Evolutionary conservation across 2,888 invertebrate species (phyloP), one percentile per base, ranked within the genome.

Genomic region (Diaprepes abbreviatus): DNA sequence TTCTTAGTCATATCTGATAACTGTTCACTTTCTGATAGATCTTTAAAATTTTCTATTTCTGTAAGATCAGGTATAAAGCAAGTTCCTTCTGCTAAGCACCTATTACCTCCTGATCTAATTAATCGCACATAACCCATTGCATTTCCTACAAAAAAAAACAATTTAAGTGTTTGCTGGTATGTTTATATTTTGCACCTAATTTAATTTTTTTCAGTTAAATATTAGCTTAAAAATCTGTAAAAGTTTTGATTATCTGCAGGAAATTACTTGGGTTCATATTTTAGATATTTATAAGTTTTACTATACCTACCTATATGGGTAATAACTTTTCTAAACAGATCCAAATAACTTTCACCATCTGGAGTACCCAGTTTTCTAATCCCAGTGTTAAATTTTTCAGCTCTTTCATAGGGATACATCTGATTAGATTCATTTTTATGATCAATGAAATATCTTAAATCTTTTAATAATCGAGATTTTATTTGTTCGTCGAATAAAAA

Each of bases 401-500:
- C 98, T 77, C 94, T 87, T 78, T 96, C 96, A 82, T 93, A 97
- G 0, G 93, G 91, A 84, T 93, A 93, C 83, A 90, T 91, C 75
- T 91, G 90, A 75, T 89, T 89, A 72, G 88, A 86, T 48, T 88
- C 85, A 70, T 83, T 85, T 77, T 90, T 89, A 76, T 89, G 90
- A 78, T 97, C 96, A 71, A 91, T 89, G 79, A 96, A 94, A 80
- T 89, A 91, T 75, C 93, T 89, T 71, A 94, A 87, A 82, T 97
- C 97, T 84, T 96, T 96, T 74, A 95, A 89, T 1, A 99, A 87
- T 65, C 96, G 89, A 0, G 97, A 97, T 83, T 98, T 97, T 55
- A 99, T 97, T 79, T 97, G 97, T 83, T 99, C 99, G 82, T 98
- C 98, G 81, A 93, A 98, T 84, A 99, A 90, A 82, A 98, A 98